Evolutionary conservation across 2,888 invertebrate species (phyloP), one percentile per base, ranked within the genome.

Genomic region (Xanthia icteritia): DNA sequence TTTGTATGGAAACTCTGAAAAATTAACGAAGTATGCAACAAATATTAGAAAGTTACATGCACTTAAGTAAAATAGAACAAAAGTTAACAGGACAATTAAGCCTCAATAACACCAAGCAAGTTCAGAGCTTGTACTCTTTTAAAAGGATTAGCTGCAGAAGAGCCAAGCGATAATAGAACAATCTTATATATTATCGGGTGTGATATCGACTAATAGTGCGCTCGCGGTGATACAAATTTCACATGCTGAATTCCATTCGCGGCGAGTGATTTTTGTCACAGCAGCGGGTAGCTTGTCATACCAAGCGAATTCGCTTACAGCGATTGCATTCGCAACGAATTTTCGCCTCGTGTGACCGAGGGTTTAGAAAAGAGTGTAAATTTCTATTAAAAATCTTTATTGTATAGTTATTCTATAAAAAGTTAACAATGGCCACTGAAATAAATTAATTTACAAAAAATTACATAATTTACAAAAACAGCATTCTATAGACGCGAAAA

Each of bases 1-100:
- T 20, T 81, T 69, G 70, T 68, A 68, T 17, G 48, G 17, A 17
- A 17, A 48, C 17, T n/a, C n/a, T 48, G 17, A 48, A 17, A 48
- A 48, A 42, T 39, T 39, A 5, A 39, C 5, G 39, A 39, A 39
- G 39, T 39, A 39, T 39, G 39, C 39, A 39, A 39, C 39, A 39
- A 39, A 39, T 39, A 39, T 39, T 39, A 31, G 31, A 2, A 2
- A 39, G 6, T 39, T 39, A 39, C 39, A 39, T 39, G 5, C 39
- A 31, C 31, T 31, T 31, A 31, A 31, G 31, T 31, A 31, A 31
- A 31, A 31, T 31, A 31, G 31, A 31, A 2, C 31, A 31, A 31
- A 31, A 31, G 31, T 31, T 31, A 31, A 39, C 39, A 39, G 39
- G 5, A 39, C 39, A 6, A 39, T 39, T 6, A 39, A 39, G 39